These are phyloP conservation scores for Galemys pyrenaicus DNA, from an alignment of 2,113 vertebrate genomes.

Conservation along the genomic window DNA sequence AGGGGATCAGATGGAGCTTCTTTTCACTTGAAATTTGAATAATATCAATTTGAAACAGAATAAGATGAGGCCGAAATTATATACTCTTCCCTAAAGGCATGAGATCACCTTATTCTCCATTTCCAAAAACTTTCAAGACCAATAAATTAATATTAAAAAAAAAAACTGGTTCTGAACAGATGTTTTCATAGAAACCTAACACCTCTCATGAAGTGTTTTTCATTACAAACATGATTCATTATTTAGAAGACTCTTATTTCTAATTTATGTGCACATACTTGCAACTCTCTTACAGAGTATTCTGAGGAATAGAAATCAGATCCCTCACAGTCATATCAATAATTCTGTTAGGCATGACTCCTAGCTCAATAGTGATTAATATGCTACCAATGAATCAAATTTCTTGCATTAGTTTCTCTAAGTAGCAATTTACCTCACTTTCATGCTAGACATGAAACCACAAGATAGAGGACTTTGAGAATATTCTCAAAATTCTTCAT, in stretches of 20 bases:
- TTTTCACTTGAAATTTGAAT: constrained; percentile 34
- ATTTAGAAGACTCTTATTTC: constrained; percentile 38
- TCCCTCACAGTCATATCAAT: background rate
- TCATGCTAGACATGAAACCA: background rate
- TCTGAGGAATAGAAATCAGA: background rate
- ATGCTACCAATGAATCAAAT: constrained; percentile 5
- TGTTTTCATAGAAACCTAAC: background rate
- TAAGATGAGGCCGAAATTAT: constrained; percentile 26
- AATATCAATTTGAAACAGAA: constrained; percentile 14
- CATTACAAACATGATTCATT: background rate
- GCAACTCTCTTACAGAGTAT: background rate
- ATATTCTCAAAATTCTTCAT: background rate
- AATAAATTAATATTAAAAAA: background rate
- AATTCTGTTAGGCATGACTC: constrained; percentile 8
- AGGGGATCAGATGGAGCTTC: background rate
- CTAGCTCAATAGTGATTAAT: background rate
- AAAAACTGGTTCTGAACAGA: background rate
- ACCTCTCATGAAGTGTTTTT: constrained; percentile 4
- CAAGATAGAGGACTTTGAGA: background rate
- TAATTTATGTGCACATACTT: background rate
- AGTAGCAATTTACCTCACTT: constrained; percentile 27
- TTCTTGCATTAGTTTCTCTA: background rate
- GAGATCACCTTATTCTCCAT: background rate
- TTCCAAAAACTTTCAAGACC: background rate
- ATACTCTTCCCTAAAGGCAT: background rate